Conservation (phyloP, 2,797 vertebrate genomes). For the Dromococcyx pavoninus region DNA sequence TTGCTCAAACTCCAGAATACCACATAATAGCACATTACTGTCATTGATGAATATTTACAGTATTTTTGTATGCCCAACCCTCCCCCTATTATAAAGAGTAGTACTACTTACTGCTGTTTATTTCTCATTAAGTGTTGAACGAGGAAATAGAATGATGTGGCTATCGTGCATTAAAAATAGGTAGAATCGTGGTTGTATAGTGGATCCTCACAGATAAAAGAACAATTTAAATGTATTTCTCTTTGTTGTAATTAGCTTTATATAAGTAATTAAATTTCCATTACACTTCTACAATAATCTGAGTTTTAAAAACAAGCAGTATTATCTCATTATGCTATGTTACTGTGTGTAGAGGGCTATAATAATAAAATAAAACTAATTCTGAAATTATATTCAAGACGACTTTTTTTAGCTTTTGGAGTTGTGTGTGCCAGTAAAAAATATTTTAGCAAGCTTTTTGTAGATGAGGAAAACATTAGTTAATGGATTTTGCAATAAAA, state of each 20-base stretch:
- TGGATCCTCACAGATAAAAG: neutral
- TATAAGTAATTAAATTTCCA: neutral
- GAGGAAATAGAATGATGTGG: neutral
- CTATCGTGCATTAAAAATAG: neutral
- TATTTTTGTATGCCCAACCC: neutral
- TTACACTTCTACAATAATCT: neutral
- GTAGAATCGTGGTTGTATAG: neutral
- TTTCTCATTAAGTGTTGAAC: neutral
- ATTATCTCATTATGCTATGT: neutral
- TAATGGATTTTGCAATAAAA: neutral
- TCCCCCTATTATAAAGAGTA: neutral
- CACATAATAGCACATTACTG: too few species aligned
- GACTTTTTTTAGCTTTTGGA: neutral
- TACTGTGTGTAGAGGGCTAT: neutral
- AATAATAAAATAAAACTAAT: neutral
- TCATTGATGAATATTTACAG: neutral
- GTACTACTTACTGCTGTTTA: neutral
- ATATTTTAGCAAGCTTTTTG: neutral
- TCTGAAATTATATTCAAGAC: neutral
- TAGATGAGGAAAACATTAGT: neutral
- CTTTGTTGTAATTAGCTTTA: neutral
- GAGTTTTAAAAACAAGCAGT: neutral
- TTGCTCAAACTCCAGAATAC: too few species aligned
- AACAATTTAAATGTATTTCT: neutral
- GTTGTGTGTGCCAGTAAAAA: neutral